These are phyloP conservation scores for Spheniscus mendiculus DNA, from an alignment of 2,113 vertebrate species.

Conservation along the genomic window DNA sequence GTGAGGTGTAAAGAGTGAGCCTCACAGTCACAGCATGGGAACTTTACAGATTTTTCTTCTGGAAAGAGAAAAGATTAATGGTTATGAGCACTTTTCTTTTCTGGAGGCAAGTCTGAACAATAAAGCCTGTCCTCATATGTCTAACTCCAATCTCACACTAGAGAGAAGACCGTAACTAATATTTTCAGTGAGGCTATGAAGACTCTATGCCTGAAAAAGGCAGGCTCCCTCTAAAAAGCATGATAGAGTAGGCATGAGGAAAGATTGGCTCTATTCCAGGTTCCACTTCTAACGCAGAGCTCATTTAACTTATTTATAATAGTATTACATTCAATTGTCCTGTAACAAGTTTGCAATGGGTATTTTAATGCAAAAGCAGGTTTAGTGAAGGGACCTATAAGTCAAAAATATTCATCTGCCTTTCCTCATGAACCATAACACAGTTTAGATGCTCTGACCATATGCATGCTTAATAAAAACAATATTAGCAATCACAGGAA, in stretches of 20 bases:
- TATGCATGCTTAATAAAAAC: background rate
- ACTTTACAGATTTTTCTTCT: background rate
- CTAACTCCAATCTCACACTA: background rate
- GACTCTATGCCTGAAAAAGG: background rate
- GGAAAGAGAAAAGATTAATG: background rate
- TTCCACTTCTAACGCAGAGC: background rate
- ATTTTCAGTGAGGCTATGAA: background rate
- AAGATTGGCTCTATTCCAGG: background rate
- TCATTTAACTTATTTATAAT: background rate
- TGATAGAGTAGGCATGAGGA: background rate
- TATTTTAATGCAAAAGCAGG: background rate
- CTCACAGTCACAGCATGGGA: background rate
- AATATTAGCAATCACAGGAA: background rate
- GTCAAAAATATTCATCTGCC: background rate
- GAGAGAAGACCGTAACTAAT: background rate
- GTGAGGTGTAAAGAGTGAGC: background rate
- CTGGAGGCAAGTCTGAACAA: constrained; percentile 1
- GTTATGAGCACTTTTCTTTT: background rate
- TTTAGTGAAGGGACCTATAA: background rate
- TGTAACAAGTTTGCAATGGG: background rate
- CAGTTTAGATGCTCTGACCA: background rate
- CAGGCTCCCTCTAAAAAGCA: background rate
- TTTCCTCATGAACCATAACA: background rate
- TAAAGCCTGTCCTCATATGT: background rate
- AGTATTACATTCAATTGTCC: background rate